These are phyloP conservation scores for Thermophis baileyi DNA, from an alignment of 2,113 vertebrate genomes.

Conservation along the genomic window DNA sequence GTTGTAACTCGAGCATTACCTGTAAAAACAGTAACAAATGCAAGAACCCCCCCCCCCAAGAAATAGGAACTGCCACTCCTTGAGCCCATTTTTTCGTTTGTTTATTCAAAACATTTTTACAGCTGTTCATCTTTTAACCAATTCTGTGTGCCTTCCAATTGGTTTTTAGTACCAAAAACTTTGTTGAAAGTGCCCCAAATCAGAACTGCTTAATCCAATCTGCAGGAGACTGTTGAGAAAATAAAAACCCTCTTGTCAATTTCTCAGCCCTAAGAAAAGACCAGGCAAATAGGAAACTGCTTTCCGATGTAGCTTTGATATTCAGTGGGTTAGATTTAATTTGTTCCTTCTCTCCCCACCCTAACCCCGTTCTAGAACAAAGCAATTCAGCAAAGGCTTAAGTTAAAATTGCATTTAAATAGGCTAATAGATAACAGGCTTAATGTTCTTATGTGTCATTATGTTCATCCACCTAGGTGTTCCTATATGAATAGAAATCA, in stretches of 20 bases:
- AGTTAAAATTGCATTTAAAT: slow-evolving; percentile 4
- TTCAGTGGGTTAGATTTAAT: background rate
- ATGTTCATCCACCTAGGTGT: background rate
- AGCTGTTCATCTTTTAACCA: background rate
- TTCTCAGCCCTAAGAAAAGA: background rate
- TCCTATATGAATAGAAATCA: background rate
- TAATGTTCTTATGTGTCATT: background rate
- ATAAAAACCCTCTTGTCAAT: background rate
- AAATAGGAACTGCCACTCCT: background rate
- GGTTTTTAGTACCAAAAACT: background rate
- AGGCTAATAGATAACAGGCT: background rate
- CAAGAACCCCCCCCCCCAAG: background rate
- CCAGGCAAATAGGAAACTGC: background rate
- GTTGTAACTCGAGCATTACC: background rate
- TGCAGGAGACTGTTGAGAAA: background rate
- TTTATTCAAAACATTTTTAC: background rate
- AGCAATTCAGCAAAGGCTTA: background rate
- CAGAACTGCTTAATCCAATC: background rate
- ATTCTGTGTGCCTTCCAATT: background rate
- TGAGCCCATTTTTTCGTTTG: background rate
- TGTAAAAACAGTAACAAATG: background rate
- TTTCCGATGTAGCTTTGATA: background rate
- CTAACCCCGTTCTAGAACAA: background rate
- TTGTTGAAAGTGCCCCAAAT: background rate
- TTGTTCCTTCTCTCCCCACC: background rate